phyloP scores from a whole-genome alignment of 2,113 vertebrate species.

The Pipa parva region DNA sequence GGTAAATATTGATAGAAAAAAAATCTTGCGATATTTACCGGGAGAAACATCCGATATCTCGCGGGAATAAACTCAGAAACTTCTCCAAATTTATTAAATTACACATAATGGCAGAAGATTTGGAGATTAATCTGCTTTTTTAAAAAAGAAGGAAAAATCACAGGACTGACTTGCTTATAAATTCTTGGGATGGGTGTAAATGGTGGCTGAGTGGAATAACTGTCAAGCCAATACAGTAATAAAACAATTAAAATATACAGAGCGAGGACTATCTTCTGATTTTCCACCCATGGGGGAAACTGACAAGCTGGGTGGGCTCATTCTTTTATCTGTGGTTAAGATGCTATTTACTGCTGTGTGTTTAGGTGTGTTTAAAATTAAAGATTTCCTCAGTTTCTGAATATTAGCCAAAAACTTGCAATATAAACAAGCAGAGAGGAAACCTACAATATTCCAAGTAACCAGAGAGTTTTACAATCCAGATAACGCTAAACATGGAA shows the following conservation, averaged over 20 bases:
- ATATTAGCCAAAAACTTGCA: no score
- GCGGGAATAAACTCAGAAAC: no score
- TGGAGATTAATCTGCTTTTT: neutral
- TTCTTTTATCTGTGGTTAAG: slow-evolving; percentile 3
- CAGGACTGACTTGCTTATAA: neutral
- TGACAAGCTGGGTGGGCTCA: slow-evolving; percentile 12
- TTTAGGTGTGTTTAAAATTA: neutral
- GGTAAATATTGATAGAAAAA: no score
- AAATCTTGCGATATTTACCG: no score
- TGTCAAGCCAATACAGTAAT: neutral
- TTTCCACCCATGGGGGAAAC: neutral
- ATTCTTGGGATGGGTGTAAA: neutral
- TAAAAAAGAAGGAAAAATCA: neutral
- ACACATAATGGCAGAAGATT: neutral
- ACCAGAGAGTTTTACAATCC: no score
- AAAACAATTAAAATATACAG: slow-evolving; percentile 6
- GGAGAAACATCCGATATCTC: no score
- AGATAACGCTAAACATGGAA: no score
- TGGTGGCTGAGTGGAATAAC: neutral
- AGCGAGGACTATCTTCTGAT: neutral
- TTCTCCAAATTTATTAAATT: neutral
- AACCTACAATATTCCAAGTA: no score
- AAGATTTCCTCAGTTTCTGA: neutral
- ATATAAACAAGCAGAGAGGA: no score
- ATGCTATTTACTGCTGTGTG: neutral